phyloP scores from a whole-genome alignment of 35 echinoderm and acorn worm genomes.

The Ptychodera flava region DNA sequence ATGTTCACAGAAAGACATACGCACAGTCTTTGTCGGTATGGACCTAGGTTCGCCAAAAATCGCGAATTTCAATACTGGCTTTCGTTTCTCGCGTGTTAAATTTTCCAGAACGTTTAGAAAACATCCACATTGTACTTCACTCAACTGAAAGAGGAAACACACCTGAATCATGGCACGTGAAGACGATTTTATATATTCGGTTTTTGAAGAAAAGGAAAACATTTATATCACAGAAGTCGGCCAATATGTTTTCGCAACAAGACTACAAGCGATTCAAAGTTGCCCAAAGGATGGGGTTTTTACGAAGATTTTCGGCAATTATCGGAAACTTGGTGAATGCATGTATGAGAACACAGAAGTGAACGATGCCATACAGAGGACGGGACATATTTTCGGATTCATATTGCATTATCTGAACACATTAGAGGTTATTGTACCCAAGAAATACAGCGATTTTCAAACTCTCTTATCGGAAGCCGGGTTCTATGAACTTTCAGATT shows the following conservation, averaged over 20 bases:
- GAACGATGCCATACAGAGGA: background rate
- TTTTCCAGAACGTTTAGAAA: no score
- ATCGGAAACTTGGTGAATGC: background rate
- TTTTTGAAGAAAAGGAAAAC: background rate
- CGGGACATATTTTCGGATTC: background rate
- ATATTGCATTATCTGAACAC: background rate
- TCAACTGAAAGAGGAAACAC: no score
- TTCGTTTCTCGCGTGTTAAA: no score
- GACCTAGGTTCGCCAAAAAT: no score
- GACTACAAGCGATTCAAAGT: background rate
- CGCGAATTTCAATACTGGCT: no score
- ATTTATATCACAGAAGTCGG: background rate
- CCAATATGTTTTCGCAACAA: background rate
- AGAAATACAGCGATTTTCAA: background rate
- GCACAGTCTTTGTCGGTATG: no score
- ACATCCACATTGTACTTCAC: no score
- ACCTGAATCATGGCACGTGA: no score
- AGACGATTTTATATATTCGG: background rate
- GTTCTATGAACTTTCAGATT: background rate
- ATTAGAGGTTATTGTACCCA: background rate
- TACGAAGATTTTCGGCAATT: background rate
- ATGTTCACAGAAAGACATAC: no score
- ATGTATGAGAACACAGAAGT: background rate
- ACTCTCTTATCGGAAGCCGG: background rate
- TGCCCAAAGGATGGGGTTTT: background rate